These are phyloP conservation scores for Holocentrus rufus DNA, from an alignment of 2,797 vertebrate genomes.

Conservation along the genomic window DNA sequence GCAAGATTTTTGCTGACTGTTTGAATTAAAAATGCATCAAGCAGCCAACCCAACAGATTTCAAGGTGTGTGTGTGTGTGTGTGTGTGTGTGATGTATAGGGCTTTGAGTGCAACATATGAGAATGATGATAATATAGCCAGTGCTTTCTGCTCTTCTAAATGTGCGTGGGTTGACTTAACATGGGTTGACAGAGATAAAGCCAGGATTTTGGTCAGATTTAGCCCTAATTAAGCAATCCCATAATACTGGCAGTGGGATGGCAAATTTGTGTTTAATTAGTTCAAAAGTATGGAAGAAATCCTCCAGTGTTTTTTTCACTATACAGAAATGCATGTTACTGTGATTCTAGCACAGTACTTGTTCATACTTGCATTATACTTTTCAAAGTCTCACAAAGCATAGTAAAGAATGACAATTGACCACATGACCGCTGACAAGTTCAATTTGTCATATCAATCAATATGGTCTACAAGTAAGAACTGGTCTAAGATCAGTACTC, in stretches of 20 bases:
- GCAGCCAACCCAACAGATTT: neutral
- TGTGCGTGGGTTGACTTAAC: slow-evolving; percentile 11
- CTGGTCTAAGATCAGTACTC: neutral
- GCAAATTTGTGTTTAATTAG: neutral
- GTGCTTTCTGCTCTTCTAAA: neutral
- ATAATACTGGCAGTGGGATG: neutral
- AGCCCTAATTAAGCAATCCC: slow-evolving; percentile 15
- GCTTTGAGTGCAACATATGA: neutral
- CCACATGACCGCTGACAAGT: neutral
- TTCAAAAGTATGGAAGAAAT: neutral
- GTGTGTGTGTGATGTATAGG: neutral
- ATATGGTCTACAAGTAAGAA: neutral
- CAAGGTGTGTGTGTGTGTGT: neutral
- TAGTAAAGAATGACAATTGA: too few relatives aligned
- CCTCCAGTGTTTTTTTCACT: too few relatives aligned
- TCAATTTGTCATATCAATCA: neutral
- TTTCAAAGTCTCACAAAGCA: neutral
- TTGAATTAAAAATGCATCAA: neutral
- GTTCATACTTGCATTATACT: neutral
- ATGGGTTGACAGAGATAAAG: neutral
- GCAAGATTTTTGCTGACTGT: neutral
- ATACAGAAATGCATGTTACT: neutral
- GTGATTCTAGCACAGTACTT: neutral
- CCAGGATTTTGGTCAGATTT: slow-evolving; percentile 13
- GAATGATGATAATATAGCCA: neutral